A percentile compares a stretch with the other conserved stretches of the same genome.
Conservation (phyloP, 2,797 vertebrate species). For the Rhabdomys pumilio region DNA sequence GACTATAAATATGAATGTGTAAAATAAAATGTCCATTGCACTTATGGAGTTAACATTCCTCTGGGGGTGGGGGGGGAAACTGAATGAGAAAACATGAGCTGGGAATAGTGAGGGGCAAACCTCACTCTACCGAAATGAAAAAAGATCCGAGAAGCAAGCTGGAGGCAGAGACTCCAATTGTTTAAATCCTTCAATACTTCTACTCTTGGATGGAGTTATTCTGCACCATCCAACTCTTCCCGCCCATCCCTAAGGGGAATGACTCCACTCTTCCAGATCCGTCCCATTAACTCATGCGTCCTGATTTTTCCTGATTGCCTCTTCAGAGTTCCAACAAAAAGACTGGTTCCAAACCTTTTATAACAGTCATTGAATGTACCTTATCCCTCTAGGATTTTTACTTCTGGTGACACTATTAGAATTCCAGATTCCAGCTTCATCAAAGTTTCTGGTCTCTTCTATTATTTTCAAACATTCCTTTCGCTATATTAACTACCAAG, state of each 20-base stretch:
- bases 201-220: background rate
- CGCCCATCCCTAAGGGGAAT: background rate
- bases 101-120: background rate
- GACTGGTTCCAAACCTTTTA: background rate
- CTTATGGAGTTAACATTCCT: background rate
- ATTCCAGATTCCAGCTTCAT: background rate
- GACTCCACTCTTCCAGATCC: slow-evolving; percentile 22
- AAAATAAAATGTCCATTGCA: background rate
- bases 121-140: background rate
- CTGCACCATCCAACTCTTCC: background rate
- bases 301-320: background rate
- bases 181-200: background rate
- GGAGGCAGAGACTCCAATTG: background rate
- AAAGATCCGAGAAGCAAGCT: background rate
- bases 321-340: background rate
- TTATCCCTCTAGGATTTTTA: background rate
- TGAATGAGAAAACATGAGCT: background rate
- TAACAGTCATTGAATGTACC: background rate
- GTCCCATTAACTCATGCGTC: background rate
- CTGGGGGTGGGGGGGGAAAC: too few relatives aligned
- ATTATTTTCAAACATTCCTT: background rate
- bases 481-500: background rate
- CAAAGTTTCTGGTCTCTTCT: background rate
- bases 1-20: background rate
- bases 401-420: background rate